These are phyloP conservation scores for Coenonympha glycerion DNA, from an alignment of 2,888 invertebrate genomes.

Conservation along the genomic window DNA sequence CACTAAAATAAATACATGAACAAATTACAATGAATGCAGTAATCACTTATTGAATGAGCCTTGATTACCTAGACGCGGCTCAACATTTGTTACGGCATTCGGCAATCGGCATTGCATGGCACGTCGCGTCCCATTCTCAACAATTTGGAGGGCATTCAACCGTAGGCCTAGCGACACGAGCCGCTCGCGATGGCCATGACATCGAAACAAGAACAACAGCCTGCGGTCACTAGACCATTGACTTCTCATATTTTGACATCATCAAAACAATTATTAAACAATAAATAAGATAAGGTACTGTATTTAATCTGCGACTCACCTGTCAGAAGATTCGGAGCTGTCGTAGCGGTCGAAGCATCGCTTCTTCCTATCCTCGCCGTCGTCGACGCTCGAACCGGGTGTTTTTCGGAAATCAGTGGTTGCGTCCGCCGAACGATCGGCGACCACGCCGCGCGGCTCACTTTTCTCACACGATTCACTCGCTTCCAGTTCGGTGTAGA, in stretches of 20 bases:
- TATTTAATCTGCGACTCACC: slow-evolving; percentile 74
- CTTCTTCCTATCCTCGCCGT: slow-evolving; percentile 83
- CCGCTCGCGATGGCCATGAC: slow-evolving; percentile 66
- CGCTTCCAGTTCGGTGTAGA: slow-evolving; percentile 68
- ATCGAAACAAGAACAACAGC: slow-evolving; percentile 65
- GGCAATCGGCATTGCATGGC: slow-evolving; percentile 42
- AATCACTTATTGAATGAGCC: not conserved
- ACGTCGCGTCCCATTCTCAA: slow-evolving; percentile 30
- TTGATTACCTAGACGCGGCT: slow-evolving; percentile 35
- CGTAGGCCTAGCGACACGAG: slow-evolving; percentile 49
- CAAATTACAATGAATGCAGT: not conserved
- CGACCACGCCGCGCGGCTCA: slow-evolving; percentile 70
- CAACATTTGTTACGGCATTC: no score
- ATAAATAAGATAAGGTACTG: slow-evolving; percentile 13
- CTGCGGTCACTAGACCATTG: slow-evolving; percentile 74
- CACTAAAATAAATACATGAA: not conserved
- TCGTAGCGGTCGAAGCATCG: slow-evolving; percentile 93
- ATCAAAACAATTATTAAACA: slow-evolving; percentile 42
- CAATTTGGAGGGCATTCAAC: slow-evolving; percentile 64
- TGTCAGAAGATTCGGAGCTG: slow-evolving; percentile 95
- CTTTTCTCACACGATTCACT: slow-evolving; percentile 74
- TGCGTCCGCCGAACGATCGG: slow-evolving; percentile 49
- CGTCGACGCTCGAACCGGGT: slow-evolving; percentile 47
- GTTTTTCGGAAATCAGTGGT: slow-evolving; percentile 59
- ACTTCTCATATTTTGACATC: slow-evolving; percentile 54